phyloP scores from a whole-genome alignment of 2,797 vertebrate species.

The Sebastes hubbsi region DNA sequence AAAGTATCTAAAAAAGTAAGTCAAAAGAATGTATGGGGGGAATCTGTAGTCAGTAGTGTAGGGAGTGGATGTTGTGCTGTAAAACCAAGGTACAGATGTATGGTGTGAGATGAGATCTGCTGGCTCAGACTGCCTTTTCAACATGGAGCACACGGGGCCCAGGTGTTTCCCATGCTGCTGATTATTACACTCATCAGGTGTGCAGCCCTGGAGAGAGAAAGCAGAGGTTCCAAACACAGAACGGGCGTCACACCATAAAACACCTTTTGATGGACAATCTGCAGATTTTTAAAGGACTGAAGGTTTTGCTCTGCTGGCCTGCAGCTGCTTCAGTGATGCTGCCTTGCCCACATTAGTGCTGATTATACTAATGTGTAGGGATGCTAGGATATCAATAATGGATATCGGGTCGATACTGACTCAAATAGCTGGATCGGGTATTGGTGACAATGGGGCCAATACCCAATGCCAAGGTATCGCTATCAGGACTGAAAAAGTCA shows the following conservation, averaged over 20 bases:
- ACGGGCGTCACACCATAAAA: too few species aligned
- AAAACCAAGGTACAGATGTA: background rate
- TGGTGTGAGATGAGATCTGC: too few species aligned
- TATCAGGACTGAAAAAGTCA: too few species aligned
- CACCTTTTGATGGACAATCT: background rate
- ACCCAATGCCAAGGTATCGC: too few species aligned
- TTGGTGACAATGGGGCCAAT: too few species aligned
- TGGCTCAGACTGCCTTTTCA: background rate
- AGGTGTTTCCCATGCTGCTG: background rate
- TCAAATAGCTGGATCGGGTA: too few species aligned
- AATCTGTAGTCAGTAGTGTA: background rate
- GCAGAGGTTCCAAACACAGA: background rate
- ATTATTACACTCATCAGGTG: background rate
- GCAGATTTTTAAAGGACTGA: background rate
- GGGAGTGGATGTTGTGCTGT: background rate
- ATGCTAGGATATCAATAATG: rapidly evolving
- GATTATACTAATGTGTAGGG: background rate
- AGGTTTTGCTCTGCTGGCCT: background rate
- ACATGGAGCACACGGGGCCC: background rate
- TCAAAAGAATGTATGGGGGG: background rate
- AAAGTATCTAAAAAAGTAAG: background rate
- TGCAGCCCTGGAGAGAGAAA: background rate
- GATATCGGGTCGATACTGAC: too few species aligned
- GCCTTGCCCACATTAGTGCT: background rate
- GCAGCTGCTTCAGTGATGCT: background rate